These are phyloP conservation scores for Intellagama lesueurii DNA, from an alignment of 2,797 vertebrate species.

Conservation along the genomic window DNA sequence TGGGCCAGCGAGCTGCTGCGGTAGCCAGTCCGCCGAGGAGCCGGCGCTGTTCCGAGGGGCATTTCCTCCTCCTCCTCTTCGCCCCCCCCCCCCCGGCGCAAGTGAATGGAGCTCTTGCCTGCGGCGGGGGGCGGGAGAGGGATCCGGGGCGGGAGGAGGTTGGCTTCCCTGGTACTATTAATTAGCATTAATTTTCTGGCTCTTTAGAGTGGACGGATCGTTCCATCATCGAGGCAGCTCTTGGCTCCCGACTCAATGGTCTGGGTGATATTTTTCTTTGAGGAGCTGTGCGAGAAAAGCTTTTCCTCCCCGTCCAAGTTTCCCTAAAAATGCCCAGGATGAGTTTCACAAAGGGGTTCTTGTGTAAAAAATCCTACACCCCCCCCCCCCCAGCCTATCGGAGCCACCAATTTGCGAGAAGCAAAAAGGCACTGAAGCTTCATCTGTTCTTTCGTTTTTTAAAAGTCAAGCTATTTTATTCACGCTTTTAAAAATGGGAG, in stretches of 20 bases:
- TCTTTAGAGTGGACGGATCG: conserved; percentile 37
- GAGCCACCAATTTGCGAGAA: conserved; percentile 77
- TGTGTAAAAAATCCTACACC: conserved; percentile 54
- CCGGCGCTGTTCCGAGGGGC: no score
- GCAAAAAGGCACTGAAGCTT: conserved; percentile 60
- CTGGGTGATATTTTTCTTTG: conserved; percentile 64
- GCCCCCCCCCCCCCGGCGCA: no score
- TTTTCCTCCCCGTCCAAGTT: conserved; percentile 57
- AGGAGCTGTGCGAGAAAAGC: conserved; percentile 48
- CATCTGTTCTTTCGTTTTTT: not conserved
- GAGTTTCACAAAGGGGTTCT: conserved; percentile 72
- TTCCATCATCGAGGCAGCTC: conserved; percentile 27
- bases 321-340: conserved; percentile 39
- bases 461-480: conserved; percentile 70
- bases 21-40: no score
- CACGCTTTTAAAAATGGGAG: conserved; percentile 42
- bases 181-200: conserved; percentile 45
- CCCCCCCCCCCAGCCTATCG: conserved; percentile 50
- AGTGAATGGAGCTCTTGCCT: no score
- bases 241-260: conserved; percentile 56
- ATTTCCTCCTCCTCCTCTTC: no score
- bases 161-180: conserved; percentile 37
- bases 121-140: not conserved
- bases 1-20: no score
- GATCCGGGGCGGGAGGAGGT: not conserved